Conservation (phyloP, 2,888 invertebrate species). For the Zygogramma bicolorata region DNA sequence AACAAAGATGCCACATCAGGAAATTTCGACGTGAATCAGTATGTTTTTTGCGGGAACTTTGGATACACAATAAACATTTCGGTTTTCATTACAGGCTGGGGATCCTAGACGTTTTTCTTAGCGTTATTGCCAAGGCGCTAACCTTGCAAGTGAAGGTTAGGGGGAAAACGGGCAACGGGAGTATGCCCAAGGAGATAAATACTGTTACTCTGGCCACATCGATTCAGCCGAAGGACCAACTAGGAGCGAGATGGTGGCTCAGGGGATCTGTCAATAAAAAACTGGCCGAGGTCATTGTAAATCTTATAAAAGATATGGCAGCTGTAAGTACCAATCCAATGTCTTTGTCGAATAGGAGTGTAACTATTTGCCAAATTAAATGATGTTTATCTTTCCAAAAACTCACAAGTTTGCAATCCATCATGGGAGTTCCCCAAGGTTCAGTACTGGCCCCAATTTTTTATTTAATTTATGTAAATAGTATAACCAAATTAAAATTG, state of each 20-base stretch:
- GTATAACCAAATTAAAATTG: too few relatives aligned
- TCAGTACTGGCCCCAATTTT: too few relatives aligned
- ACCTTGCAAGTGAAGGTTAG: conserved; percentile 90
- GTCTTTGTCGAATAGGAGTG: too few relatives aligned
- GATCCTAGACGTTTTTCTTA: conserved; percentile 89
- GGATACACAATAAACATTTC: too few relatives aligned
- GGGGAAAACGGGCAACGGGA: conserved; percentile 70
- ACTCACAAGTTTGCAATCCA: too few relatives aligned
- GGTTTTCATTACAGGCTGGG: conserved; percentile 71
- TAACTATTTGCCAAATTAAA: not conserved
- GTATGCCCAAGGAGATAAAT: conserved; percentile 67
- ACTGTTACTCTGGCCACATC: conserved; percentile 73
- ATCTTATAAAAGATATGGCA: conserved; percentile 91
- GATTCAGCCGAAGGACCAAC: conserved; percentile 71
- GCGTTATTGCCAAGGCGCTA: conserved; percentile 91
- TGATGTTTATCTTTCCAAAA: not conserved
- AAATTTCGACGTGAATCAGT: conserved; percentile 69
- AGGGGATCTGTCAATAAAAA: conserved; percentile 86
- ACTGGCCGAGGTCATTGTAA: conserved; percentile 89
- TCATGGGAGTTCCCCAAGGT: too few relatives aligned
- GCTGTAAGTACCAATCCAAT: conserved; percentile 74
- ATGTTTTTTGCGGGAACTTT: too few relatives aligned
- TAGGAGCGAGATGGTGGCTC: conserved; percentile 83
- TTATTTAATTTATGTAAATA: too few relatives aligned
- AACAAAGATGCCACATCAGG: conserved; percentile 66